phyloP scores from a whole-genome alignment of 2,888 invertebrate genomes.

The Phyto melanocephala region DNA sequence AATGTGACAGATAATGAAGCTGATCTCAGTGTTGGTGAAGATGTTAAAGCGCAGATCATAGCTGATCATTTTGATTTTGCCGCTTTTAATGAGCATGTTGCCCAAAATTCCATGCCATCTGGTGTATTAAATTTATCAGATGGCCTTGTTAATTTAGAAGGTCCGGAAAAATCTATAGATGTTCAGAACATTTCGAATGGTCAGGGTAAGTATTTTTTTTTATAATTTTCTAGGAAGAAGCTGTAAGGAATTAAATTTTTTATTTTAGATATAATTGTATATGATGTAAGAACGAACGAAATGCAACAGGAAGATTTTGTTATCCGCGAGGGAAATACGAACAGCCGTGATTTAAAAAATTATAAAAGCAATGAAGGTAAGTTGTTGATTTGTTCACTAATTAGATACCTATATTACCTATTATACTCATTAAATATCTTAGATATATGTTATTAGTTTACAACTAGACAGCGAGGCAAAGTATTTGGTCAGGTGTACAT shows the following conservation, averaged over 20 bases:
- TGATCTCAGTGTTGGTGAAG: neutral
- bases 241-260: neutral
- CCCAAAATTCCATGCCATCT: slow-evolving; percentile 55
- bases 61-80: slow-evolving; percentile 58
- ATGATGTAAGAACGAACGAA: slow-evolving; percentile 54
- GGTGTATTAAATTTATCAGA: slow-evolving; percentile 58
- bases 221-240: too few relatives aligned
- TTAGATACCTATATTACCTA: too few relatives aligned
- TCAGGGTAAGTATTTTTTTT: slow-evolving; percentile 45
- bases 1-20: neutral
- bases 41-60: neutral
- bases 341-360: slow-evolving; percentile 7
- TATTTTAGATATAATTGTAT: slow-evolving; percentile 58
- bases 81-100: slow-evolving; percentile 61
- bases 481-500: too few relatives aligned
- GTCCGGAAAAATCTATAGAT: slow-evolving; percentile 40
- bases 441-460: too few relatives aligned
- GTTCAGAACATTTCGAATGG: slow-evolving; percentile 41
- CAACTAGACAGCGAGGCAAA: too few relatives aligned
- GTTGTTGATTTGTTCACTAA: neutral
- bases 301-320: slow-evolving; percentile 28
- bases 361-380: slow-evolving; percentile 41
- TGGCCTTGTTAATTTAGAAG: slow-evolving; percentile 49
- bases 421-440: too few relatives aligned
- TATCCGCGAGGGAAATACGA: neutral